phyloP scores from a whole-genome alignment of 2,888 invertebrate genomes.

The Cyaniris semiargus region DNA sequence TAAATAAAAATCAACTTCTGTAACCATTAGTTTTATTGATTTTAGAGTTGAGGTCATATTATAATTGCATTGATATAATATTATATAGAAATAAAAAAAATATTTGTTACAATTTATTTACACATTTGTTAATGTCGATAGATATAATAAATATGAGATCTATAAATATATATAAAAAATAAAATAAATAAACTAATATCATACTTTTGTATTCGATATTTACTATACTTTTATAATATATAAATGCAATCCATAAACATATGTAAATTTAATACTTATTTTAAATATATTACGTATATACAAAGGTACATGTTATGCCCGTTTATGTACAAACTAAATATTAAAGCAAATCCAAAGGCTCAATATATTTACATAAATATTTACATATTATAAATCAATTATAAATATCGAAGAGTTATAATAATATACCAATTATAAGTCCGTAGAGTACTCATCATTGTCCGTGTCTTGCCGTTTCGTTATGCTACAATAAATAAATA shows the following conservation, averaged over 20 bases:
- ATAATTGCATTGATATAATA: conserved; percentile 47
- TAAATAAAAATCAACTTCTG: conserved; percentile 45
- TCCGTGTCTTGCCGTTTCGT: conserved; percentile 43
- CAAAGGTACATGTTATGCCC: conserved; percentile 42
- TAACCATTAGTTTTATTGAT: conserved; percentile 70
- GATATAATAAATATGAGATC: conserved; percentile 59
- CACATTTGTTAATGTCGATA: conserved; percentile 49
- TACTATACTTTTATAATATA: conserved; percentile 46
- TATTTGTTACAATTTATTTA: conserved; percentile 52
- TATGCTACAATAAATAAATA: conserved; percentile 31
- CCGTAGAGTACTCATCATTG: conserved; percentile 37
- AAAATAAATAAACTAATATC: conserved; percentile 44
- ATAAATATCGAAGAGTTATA: conserved; percentile 45
- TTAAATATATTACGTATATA: conserved; percentile 42
- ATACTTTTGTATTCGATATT: conserved; percentile 46
- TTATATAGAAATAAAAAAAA: conserved; percentile 46
- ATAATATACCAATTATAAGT: conserved; percentile 44
- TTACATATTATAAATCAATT: conserved; percentile 47
- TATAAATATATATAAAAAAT: conserved; percentile 48
- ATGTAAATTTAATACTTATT: conserved; percentile 36
- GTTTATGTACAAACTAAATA: conserved; percentile 41
- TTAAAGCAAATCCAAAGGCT: conserved; percentile 77
- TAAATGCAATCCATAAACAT: conserved; percentile 53
- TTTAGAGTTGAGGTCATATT: conserved; percentile 57
- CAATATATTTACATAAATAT: conserved; percentile 49